phyloP scores from a whole-genome alignment of 2,113 vertebrate genomes.

The Eurystomus gularis region DNA sequence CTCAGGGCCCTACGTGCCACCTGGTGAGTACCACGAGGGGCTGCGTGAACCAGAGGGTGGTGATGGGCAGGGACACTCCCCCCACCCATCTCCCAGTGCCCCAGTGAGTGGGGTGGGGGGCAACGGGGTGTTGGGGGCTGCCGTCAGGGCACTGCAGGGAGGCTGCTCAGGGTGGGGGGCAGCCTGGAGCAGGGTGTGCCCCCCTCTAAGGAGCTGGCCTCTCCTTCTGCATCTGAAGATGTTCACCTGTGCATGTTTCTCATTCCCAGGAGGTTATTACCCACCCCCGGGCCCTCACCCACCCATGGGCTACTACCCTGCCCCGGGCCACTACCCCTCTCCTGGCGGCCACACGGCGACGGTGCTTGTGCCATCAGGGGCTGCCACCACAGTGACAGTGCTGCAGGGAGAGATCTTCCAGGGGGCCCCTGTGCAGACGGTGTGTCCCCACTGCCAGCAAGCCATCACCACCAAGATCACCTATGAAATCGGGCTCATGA shows the following conservation, averaged over 20 bases:
- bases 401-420: slow-evolving; percentile 97
- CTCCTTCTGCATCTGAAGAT: rapidly evolving
- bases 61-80: too few relatives aligned
- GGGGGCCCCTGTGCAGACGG: slow-evolving; percentile 89
- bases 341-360: slow-evolving; percentile 87
- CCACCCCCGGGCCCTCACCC: slow-evolving; percentile 71
- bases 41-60: rapidly evolving
- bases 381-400: slow-evolving; percentile 91
- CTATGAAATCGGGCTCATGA: slow-evolving; percentile 94
- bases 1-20: slow-evolving; percentile 74
- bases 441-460: slow-evolving; percentile 98
- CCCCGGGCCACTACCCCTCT: slow-evolving; percentile 80
- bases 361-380: slow-evolving; percentile 85
- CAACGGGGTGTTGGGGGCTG: rapidly evolving
- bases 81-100: not conserved
- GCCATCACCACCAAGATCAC: slow-evolving; percentile 93
- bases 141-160: rapidly evolving
- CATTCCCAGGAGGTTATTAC: slow-evolving; percentile 68
- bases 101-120: not conserved
- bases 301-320: slow-evolving; percentile 79
- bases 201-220: not conserved
- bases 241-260: not conserved
- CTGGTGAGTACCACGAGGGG: slow-evolving; percentile 66
- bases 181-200: not conserved
- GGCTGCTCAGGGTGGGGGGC: not conserved